A percentile compares a stretch with the other conserved stretches of the same genome.
Conservation (phyloP, 2,113 vertebrate species). For the Percopsis transmontana region DNA sequence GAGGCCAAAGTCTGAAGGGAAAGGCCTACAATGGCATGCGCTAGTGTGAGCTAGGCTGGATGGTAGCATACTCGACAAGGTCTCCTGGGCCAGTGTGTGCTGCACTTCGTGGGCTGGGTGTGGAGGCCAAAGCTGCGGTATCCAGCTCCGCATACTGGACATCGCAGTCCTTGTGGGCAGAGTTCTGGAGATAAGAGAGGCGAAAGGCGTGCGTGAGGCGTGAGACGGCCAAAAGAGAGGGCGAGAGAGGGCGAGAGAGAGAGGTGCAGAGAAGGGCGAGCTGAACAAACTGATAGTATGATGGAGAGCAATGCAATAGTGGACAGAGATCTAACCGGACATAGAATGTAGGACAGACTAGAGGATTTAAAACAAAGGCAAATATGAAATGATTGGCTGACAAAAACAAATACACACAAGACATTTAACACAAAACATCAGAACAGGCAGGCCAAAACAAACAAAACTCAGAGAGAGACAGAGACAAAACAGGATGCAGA, state of each 20-base stretch:
- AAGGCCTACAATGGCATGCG: conserved; percentile 84
- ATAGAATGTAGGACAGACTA: background rate
- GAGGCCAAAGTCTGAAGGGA: conserved; percentile 84
- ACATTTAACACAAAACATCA: conserved; percentile 2
- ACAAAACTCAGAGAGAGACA: conserved; percentile 1
- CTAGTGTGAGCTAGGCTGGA: conserved; percentile 91
- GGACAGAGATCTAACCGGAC: conserved; percentile 2
- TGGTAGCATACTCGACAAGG: conserved; percentile 94
- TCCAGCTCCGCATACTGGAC: conserved; percentile 94
- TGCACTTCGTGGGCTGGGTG: conserved; percentile 81
- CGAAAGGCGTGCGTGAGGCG: conserved; percentile 74
- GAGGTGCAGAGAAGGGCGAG: conserved; percentile 12
- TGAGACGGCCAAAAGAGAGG: conserved; percentile 53
- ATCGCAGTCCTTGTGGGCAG: conserved; percentile 86
- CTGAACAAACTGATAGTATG: conserved; percentile 20
- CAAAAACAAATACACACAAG: conserved; percentile 29
- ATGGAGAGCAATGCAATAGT: background rate
- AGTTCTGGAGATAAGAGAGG: conserved; percentile 88
- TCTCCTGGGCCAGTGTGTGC: conserved; percentile 86
- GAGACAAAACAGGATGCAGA: conserved; percentile 15
- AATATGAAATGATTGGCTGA: conserved; percentile 12
- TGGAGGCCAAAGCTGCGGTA: conserved; percentile 87
- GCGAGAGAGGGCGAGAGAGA: conserved; percentile 18
- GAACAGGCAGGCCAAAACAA: conserved; percentile 1
- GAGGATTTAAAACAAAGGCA: background rate